Conservation (phyloP, 2,888 invertebrate genomes). For the Tenodera sinensis region DNA sequence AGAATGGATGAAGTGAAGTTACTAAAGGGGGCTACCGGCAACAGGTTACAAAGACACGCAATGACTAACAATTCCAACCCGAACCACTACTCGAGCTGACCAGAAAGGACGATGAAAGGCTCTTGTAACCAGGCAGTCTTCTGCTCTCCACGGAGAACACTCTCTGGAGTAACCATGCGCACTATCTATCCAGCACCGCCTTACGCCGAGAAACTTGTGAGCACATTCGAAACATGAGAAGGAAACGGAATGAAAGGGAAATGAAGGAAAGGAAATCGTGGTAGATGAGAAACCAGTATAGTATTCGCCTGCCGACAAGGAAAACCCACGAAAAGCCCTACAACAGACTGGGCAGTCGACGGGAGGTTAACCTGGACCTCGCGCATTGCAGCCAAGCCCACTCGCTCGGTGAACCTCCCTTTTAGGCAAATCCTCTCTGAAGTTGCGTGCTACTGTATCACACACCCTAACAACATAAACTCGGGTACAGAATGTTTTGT, state of each 20-base stretch:
- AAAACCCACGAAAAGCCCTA: not conserved
- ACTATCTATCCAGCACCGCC: not conserved
- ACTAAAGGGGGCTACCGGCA: no score
- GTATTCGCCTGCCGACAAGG: not conserved
- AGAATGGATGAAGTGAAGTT: no score
- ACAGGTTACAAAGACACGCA: no score
- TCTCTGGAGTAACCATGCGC: not conserved
- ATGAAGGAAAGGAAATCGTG: not conserved
- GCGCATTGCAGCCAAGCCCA: no score
- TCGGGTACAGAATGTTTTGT: not conserved
- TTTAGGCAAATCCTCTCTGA: not conserved
- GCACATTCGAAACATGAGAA: not conserved
- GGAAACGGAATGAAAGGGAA: not conserved
- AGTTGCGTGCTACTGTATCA: not conserved
- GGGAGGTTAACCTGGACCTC: no score
- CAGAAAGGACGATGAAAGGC: no score
- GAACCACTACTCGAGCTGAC: no score
- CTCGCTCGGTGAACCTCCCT: not conserved
- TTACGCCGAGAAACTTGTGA: not conserved
- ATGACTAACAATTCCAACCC: no score
- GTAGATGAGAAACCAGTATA: not conserved
- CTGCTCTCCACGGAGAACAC: not conserved
- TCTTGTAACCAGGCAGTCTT: no score
- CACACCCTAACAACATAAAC: not conserved
- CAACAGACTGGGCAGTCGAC: no score